These are phyloP conservation scores for Alloplasta piceator DNA, from an alignment of 2,888 invertebrate species.

Conservation along the genomic window DNA sequence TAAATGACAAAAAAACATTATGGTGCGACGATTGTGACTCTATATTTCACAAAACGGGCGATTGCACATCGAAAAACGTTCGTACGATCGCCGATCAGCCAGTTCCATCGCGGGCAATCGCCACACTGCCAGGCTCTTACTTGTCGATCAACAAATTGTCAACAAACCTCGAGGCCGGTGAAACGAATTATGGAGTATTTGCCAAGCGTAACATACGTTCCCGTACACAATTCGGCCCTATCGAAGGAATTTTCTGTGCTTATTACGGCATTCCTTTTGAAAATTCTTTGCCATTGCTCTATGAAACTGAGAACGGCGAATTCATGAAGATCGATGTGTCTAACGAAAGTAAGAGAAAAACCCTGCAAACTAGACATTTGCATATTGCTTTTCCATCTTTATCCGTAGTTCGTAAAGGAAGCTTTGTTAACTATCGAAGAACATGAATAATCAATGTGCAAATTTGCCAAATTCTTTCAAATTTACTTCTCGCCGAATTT, in stretches of 20 bases:
- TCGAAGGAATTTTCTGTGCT: slow-evolving; percentile 87
- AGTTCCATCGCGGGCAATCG: slow-evolving; percentile 90
- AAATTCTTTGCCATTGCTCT: slow-evolving; percentile 82
- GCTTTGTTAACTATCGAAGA: no score
- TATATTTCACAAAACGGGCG: slow-evolving; percentile 76
- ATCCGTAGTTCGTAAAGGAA: no score
- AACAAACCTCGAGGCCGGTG: slow-evolving; percentile 66
- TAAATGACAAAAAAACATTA: slow-evolving; percentile 76
- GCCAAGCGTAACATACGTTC: slow-evolving; percentile 89
- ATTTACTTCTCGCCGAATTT: no score
- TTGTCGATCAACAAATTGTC: slow-evolving; percentile 85
- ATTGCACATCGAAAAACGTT: slow-evolving; percentile 80
- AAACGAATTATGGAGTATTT: slow-evolving; percentile 86
- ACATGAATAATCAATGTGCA: no score
- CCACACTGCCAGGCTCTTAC: slow-evolving; percentile 89
- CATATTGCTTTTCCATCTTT: no score
- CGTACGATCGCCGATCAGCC: slow-evolving; percentile 87
- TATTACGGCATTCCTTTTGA: slow-evolving; percentile 78
- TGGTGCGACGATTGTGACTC: slow-evolving; percentile 83
- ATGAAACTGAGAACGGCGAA: slow-evolving; percentile 84
- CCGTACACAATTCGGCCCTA: slow-evolving; percentile 91
- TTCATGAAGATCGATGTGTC: slow-evolving; percentile 86
- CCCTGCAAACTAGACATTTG: no score
- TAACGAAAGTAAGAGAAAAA: slow-evolving; percentile 87
- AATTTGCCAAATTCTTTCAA: no score